Conservation (phyloP, 2,888 invertebrate genomes). For the Heterodera filipjevi region DNA sequence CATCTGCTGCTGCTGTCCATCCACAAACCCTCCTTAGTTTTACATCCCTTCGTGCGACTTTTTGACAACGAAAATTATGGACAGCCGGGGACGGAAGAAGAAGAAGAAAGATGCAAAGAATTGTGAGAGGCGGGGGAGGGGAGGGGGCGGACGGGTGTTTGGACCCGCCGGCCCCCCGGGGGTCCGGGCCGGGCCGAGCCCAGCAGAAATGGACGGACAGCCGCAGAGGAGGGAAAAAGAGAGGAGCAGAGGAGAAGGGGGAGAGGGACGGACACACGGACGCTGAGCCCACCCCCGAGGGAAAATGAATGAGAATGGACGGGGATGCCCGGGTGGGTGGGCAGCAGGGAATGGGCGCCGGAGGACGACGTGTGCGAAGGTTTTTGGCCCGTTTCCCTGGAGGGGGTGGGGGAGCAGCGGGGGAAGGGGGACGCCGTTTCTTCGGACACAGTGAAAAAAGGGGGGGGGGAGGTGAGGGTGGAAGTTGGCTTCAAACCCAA, state of each 20-base stretch:
- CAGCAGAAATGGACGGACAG: slow-evolving; percentile 9
- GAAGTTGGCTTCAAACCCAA: neutral
- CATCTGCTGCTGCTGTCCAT: no score
- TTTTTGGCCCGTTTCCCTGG: slow-evolving; percentile 8
- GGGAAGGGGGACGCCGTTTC: neutral
- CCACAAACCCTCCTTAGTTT: neutral
- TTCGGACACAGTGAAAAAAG: neutral
- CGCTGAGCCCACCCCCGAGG: slow-evolving; percentile 8
- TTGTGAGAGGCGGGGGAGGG: neutral
- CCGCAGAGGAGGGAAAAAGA: neutral
- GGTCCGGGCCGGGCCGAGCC: neutral
- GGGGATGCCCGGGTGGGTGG: neutral
- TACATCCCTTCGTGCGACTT: slow-evolving; percentile 8
- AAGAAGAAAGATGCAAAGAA: neutral
- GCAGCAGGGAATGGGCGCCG: neutral
- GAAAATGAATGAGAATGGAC: neutral
- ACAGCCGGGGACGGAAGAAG: slow-evolving; percentile 3
- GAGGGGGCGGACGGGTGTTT: slow-evolving; percentile 8
- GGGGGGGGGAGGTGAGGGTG: neutral
- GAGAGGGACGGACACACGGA: neutral
- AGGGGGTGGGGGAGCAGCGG: neutral
- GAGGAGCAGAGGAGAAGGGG: neutral
- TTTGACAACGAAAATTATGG: slow-evolving; percentile 10
- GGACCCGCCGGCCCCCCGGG: neutral
- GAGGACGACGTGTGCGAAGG: neutral